Base-by-base conservation (phyloP, 2,113 vertebrate species). In the Cnemophilus loriae region DNA sequence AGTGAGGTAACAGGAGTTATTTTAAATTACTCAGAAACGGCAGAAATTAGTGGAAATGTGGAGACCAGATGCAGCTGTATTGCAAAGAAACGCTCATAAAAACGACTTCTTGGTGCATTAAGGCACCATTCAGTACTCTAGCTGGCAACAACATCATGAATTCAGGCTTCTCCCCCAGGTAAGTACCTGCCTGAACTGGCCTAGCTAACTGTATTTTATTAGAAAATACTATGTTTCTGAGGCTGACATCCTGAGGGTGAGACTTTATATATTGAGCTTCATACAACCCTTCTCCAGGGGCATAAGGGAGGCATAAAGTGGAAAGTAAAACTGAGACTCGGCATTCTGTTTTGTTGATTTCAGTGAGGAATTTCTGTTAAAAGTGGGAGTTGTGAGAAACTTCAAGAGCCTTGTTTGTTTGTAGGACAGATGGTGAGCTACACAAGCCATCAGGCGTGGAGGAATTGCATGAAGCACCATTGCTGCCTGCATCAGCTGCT, bases 1-100 rank as follows among this genome's bases (percentile, higher is more conserved):
- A 96, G 87, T 96, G 93, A 95, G 90, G 87, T 92, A 96, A 97
- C 91, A 93, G 75, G n/a, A 94, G 35, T 96, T 95, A 91, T 92
- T 97, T 96, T 63, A 95, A 96, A 95, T 95, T 95, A 95, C 87
- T 91, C 61, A 92, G 85, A 95, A 96, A 96, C 83, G 80, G 68
- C 65, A 96, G 92, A 90, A 90, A 92, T 93, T 83, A 90, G 61
- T 81, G 89, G 85, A 95, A 97, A 96, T 95, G 73, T 96, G 95
- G 85, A 82, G 91, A 91, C 91, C 95, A 97, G 95, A 96, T 97
- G 97, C 96, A 95, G 93, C 83, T 92, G 85, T 69, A 76, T 65
- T 73, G 94, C 61, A 82, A 89, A 87, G 47, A 64, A 95, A 92
- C 0, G 0, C 89, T 96, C 76, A 89, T 95, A 79, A 94, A 97